Conservation (phyloP, 2,113 vertebrate genomes). For the Tapirus terrestris region DNA sequence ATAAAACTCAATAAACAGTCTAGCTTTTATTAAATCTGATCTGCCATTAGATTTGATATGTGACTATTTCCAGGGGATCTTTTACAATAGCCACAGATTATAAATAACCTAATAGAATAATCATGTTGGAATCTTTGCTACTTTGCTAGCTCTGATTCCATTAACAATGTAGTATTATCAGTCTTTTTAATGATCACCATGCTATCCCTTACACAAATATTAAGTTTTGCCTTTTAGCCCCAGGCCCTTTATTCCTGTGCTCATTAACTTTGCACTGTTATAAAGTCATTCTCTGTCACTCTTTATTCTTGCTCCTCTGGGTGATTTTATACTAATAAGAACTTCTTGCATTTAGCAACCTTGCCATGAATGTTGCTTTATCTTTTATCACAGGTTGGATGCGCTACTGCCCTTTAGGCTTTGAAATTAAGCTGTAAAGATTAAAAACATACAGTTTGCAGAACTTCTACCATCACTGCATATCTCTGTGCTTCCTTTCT, state of each 20-base stretch:
- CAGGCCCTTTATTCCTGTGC: slow-evolving; percentile 50
- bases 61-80: slow-evolving; percentile 43
- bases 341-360: not conserved
- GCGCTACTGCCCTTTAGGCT: not conserved
- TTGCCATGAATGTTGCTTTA: not conserved
- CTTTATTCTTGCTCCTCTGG: slow-evolving; percentile 46
- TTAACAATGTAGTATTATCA: slow-evolving; percentile 27
- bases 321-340: slow-evolving; percentile 60
- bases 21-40: slow-evolving; percentile 49
- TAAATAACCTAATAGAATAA: slow-evolving; percentile 48
- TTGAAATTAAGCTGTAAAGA: slow-evolving; percentile 35
- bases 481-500: not conserved
- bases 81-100: slow-evolving; percentile 51
- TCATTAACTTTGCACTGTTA: slow-evolving; percentile 58
- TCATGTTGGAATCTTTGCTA: not conserved
- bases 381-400: not conserved
- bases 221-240: slow-evolving; percentile 65
- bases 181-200: slow-evolving; percentile 63
- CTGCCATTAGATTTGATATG: slow-evolving; percentile 34
- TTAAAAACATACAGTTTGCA: not conserved
- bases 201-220: slow-evolving; percentile 70
- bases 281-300: slow-evolving; percentile 55
- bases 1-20: slow-evolving; percentile 44
- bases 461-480: not conserved
- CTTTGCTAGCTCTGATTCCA: slow-evolving; percentile 40